Conservation (phyloP, 2,113 vertebrate species). For the Siphamia tubifer region DNA sequence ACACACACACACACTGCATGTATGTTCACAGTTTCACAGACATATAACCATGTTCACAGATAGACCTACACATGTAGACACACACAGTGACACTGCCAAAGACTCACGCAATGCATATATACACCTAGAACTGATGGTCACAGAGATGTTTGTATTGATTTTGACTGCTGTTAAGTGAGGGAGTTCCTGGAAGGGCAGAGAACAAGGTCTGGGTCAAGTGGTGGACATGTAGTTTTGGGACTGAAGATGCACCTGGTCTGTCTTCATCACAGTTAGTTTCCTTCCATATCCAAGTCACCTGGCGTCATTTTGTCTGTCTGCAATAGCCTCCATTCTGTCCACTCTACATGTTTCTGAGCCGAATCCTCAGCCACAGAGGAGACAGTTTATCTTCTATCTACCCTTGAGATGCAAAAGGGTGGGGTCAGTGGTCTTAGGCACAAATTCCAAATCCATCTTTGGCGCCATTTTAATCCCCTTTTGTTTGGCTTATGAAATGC, state of each 20-base stretch:
- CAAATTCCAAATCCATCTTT: conserved; percentile 54
- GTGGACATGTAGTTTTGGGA: conserved; percentile 43
- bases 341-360: neutral
- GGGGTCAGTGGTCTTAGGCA: conserved; percentile 8
- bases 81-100: conserved; percentile 21
- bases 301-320: conserved; percentile 5
- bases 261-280: neutral
- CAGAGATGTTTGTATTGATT: conserved; percentile 39
- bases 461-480: conserved; percentile 61
- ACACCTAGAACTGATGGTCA: conserved; percentile 41
- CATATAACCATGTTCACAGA: conserved; percentile 38
- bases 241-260: too few species aligned
- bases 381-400: conserved; percentile 15
- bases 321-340: neutral
- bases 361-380: neutral
- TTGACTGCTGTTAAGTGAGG: conserved; percentile 14
- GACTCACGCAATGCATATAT: neutral
- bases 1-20: conserved; percentile 28
- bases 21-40: conserved; percentile 36
- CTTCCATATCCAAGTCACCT: conserved; percentile 33
- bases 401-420: conserved; percentile 13
- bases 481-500: conserved; percentile 53
- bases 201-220: conserved; percentile 31
- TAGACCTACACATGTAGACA: conserved; percentile 56
- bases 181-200: conserved; percentile 13